Evolutionary conservation across 2,113 vertebrate genomes (phyloP).

Genomic region (Apodemus speciosus): DNA sequence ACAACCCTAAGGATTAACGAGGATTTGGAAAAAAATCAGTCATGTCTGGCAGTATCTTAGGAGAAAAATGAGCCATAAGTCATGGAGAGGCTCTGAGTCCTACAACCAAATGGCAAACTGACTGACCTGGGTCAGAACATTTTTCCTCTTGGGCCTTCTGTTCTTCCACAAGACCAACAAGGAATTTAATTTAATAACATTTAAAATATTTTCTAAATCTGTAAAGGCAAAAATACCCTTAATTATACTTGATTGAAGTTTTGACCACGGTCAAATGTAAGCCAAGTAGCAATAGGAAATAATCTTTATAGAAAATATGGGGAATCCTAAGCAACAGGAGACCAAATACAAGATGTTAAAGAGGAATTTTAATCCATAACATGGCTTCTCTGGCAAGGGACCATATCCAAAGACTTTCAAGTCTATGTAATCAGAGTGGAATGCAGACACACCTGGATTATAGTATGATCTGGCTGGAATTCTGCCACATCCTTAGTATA

Average conservation of each 20-base stretch:
- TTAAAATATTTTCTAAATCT: background rate
- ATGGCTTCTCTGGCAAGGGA: no score
- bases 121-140: background rate
- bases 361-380: no score
- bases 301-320: background rate
- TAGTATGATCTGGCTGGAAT: no score
- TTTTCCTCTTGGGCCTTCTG: background rate
- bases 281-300: background rate
- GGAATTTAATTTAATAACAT: background rate
- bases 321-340: background rate
- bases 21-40: background rate
- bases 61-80: background rate
- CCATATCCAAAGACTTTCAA: no score
- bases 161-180: background rate
- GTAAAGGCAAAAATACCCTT: background rate
- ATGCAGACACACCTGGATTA: no score
- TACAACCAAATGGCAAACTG: background rate
- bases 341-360: no score
- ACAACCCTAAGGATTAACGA: background rate
- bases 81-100: background rate
- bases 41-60: background rate
- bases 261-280: background rate
- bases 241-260: background rate
- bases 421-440: no score
- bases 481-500: no score